Conservation (phyloP, 1,140 invertebrate species). For the Trypoxylus dichotomus region DNA sequence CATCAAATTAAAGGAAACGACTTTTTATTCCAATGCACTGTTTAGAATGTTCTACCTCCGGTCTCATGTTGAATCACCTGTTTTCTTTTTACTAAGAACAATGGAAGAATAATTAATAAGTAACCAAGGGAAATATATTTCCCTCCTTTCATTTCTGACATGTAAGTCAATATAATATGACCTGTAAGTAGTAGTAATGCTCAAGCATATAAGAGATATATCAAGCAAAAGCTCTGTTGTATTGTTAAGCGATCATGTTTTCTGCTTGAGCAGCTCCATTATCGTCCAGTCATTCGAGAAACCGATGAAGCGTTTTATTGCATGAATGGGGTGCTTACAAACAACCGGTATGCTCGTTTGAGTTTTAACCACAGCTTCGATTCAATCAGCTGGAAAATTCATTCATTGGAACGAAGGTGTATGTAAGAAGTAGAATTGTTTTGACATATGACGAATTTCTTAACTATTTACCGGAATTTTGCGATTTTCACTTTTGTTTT, state of each 20-base stretch:
- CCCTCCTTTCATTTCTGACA: not conserved
- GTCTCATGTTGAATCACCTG: too few relatives aligned
- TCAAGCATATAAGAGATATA: not conserved
- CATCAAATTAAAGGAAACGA: too few relatives aligned
- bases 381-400: constrained; percentile 6
- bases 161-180: not conserved
- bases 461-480: too few relatives aligned
- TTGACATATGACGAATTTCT: not conserved
- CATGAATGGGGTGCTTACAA: constrained; percentile 19
- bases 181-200: too few relatives aligned
- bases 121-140: too few relatives aligned
- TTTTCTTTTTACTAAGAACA: too few relatives aligned
- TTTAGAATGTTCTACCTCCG: too few relatives aligned
- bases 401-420: not conserved
- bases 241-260: not conserved
- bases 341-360: constrained; percentile 25
- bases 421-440: not conserved
- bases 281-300: constrained; percentile 15
- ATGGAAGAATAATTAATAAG: too few relatives aligned
- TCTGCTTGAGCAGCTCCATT: not conserved
- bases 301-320: constrained; percentile 24
- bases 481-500: too few relatives aligned
- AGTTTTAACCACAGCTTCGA: not conserved
- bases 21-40: too few relatives aligned
- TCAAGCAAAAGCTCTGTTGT: not conserved